Evolutionary conservation across 2,113 vertebrate genomes (phyloP).

Genomic region (Rynchops niger): DNA sequence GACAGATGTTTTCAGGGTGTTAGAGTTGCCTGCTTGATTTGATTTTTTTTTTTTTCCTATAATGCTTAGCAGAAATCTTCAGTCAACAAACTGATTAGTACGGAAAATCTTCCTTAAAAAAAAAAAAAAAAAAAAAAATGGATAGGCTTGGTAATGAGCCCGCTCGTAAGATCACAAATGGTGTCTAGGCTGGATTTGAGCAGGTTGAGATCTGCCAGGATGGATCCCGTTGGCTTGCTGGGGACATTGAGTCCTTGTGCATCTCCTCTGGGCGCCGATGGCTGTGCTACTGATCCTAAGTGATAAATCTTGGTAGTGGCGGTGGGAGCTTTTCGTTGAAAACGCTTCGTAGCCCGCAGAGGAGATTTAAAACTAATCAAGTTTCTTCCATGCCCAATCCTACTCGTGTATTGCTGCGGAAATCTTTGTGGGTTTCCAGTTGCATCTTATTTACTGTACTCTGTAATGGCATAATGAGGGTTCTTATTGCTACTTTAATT

Average conservation of each 20-base stretch:
- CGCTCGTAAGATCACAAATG: background rate
- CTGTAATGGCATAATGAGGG: constrained; percentile 40
- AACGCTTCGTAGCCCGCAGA: background rate
- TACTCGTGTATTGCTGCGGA: background rate
- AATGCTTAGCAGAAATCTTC: background rate
- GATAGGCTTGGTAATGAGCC: background rate
- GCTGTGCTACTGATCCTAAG: background rate
- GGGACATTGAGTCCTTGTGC: background rate
- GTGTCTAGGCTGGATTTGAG: background rate
- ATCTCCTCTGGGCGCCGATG: fast-evolving
- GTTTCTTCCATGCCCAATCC: background rate
- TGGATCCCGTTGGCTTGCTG: fast-evolving
- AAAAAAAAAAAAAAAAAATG: background rate
- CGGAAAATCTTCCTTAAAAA: background rate
- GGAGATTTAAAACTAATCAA: background rate
- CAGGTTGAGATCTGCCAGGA: background rate
- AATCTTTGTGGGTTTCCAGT: constrained; percentile 22
- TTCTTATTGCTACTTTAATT: constrained; percentile 45
- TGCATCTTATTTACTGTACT: background rate
- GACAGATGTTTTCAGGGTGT: constrained; percentile 32
- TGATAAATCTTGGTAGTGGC: fast-evolving
- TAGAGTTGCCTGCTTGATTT: background rate
- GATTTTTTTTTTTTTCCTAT: background rate
- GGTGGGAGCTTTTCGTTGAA: background rate
- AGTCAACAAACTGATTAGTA: background rate